Base-by-base conservation (phyloP, 2,888 invertebrate genomes). In the Troides oblongomaculatus region DNA sequence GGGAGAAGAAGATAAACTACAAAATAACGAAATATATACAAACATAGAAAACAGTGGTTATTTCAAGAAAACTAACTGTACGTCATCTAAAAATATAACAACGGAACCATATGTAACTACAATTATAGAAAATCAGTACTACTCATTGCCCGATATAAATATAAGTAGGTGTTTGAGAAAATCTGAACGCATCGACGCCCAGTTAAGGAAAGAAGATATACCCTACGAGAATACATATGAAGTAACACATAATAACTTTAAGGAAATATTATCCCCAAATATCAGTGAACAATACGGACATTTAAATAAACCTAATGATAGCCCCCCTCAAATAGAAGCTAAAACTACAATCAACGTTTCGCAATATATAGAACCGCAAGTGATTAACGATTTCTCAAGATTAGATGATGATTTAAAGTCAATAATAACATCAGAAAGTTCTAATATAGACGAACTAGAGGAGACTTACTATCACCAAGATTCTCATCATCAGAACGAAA, bases 111-210 rank as follows among this genome's bases (percentile, higher is more conserved):
- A 88, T 76, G 90, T 92, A 17, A 88, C 92, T 36, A 93, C 93
- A 46, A 83, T 95, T 72, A 89, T 93, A 72, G 94, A 95, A 82
- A 95, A 95, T 82, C 95, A 95, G 81, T 96, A 95, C 79, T 94
- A 94, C 84, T 95, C 95, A 30, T 86, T 96, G 73, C 96, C 96
- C 12, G 95, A 96, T 83, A 94, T 95, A 62, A 94, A 95, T 69
- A 94, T 95, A 36, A 94, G 95, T 71, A 95, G 95, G 81, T 95
- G 94, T 80, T 91, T 96, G 72, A 93, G 95, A 77, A 95, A 95
- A 79, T 95, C 94, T 70, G 96, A 96, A 81, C 94, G 94, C 75
- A 96, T 96, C 77, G 96, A 96, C 82, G 94, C 94, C 69, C 95
- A 95, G 81, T 84, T 96, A 68, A 89, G 96, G 79, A 88, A 91